These are phyloP conservation scores for Uropsilus gracilis DNA, from an alignment of 2,113 vertebrate species.

Conservation along the genomic window DNA sequence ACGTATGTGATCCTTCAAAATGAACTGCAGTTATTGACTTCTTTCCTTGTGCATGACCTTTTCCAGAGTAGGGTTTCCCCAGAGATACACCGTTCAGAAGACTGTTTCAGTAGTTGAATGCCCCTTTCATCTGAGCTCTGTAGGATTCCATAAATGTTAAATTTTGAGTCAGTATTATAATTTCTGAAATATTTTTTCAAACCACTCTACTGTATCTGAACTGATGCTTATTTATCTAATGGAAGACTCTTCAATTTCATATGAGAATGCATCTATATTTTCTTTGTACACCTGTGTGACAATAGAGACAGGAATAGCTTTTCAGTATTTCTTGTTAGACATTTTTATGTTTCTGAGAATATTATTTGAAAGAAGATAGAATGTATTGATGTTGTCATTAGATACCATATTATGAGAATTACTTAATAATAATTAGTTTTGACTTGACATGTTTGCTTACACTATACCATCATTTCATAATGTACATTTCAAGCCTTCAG, in stretches of 20 bases:
- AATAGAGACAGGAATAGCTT: not conserved
- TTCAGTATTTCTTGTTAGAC: conserved; percentile 16
- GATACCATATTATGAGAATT: not conserved
- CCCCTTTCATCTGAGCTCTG: not conserved
- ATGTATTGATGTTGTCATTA: not conserved
- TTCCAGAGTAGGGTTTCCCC: not conserved
- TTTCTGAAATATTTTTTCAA: conserved; percentile 42
- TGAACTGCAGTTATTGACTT: not conserved
- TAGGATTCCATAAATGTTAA: conserved; percentile 1
- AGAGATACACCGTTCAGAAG: not conserved
- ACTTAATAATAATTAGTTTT: not conserved
- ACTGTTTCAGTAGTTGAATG: not conserved
- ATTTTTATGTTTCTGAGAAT: conserved; percentile 15
- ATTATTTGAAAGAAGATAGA: not conserved
- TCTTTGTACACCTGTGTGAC: not conserved
- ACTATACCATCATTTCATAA: not conserved
- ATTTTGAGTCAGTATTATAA: not conserved
- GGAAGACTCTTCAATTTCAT: not conserved
- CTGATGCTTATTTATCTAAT: not conserved
- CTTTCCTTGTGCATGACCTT: not conserved
- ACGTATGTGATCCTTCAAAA: not conserved
- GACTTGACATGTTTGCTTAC: not conserved
- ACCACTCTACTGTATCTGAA: not conserved
- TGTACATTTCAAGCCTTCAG: conserved; percentile 2
- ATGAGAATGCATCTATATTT: not conserved